Conservation (phyloP, 2,113 vertebrate species). For the Phasianus colchicus region DNA sequence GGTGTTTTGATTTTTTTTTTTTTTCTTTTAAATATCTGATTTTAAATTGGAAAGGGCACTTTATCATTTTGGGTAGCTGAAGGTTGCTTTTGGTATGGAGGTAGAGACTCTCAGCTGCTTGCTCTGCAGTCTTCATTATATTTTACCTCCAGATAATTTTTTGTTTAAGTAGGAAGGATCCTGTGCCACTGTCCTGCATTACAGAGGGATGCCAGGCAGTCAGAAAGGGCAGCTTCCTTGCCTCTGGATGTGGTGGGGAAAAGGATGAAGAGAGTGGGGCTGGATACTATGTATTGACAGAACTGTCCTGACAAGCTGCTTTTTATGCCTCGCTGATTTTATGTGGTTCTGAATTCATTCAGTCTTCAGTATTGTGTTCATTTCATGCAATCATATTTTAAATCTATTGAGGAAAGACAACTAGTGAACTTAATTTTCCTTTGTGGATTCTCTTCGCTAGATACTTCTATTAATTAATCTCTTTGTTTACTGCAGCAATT, state of each 20-base stretch:
- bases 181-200: neutral
- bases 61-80: neutral
- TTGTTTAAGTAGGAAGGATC: neutral
- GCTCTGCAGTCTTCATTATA: neutral
- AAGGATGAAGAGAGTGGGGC: neutral
- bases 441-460: neutral
- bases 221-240: neutral
- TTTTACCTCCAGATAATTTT: neutral
- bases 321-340: neutral
- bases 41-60: neutral
- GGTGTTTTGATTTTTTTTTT: fast-evolving
- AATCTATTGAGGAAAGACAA: neutral
- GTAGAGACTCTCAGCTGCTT: neutral
- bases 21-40: neutral
- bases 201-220: neutral
- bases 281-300: neutral
- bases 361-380: neutral
- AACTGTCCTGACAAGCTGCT: neutral
- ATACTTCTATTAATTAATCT: neutral
- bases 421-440: neutral
- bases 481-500: neutral
- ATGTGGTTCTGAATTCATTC: neutral
- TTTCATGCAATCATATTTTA: neutral
- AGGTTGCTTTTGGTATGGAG: neutral
- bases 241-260: neutral